These are phyloP conservation scores for Hippasteria phrygiana DNA, from an alignment of 53 echinoderm and acorn worm species.

Conservation along the genomic window DNA sequence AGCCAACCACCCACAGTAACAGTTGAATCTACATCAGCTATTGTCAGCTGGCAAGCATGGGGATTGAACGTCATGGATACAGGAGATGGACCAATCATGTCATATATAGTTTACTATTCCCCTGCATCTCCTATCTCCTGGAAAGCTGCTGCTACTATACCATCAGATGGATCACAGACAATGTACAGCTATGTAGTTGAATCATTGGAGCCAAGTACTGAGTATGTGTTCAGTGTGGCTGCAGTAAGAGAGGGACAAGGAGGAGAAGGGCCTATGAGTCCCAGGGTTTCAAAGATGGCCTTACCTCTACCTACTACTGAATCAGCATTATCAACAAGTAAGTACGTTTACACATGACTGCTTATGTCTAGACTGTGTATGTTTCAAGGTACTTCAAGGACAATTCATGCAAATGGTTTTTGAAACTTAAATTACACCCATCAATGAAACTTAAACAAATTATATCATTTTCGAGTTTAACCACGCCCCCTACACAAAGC, in stretches of 20 bases:
- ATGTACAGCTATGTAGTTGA: background rate
- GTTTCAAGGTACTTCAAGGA: too few species aligned
- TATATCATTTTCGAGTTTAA: too few species aligned
- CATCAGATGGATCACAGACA: constrained; percentile 7
- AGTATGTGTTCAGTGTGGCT: constrained; percentile 67
- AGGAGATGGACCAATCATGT: constrained; percentile 66
- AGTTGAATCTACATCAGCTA: background rate
- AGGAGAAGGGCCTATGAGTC: constrained; percentile 72
- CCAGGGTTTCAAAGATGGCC: background rate
- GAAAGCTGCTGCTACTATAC: background rate
- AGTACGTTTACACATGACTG: too few species aligned
- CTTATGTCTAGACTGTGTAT: too few species aligned
- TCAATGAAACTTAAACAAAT: too few species aligned
- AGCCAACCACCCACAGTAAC: constrained; percentile 36
- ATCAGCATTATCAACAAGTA: too few species aligned
- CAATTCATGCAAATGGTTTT: too few species aligned
- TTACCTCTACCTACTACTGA: background rate
- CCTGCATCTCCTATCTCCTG: background rate
- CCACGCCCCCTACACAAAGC: too few species aligned
- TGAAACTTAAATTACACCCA: too few species aligned
- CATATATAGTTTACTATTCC: constrained; percentile 57
- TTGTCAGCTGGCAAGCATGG: constrained; percentile 49
- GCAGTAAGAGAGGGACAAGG: constrained; percentile 71
- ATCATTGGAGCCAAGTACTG: constrained; percentile 56
- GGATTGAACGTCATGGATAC: constrained; percentile 11